A percentile compares a stretch with the other conserved stretches of the same genome.
phyloP scores from a whole-genome alignment of 2,888 invertebrate genomes.

The Proisotoma minuta region DNA sequence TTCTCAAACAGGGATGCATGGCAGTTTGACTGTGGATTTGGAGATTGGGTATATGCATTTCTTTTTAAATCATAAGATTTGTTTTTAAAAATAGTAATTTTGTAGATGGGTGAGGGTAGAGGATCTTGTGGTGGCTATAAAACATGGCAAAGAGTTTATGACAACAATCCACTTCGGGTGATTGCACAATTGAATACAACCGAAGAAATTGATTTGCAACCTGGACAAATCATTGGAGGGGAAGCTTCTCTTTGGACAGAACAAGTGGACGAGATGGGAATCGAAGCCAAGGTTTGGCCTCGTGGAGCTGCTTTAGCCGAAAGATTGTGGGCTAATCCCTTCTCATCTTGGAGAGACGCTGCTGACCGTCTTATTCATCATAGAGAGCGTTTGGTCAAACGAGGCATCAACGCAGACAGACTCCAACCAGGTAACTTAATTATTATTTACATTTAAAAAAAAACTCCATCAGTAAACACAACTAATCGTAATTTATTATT shows the following conservation, averaged over 20 bases:
- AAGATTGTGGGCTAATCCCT: slow-evolving; percentile 74
- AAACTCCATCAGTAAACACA: not conserved
- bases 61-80: not conserved
- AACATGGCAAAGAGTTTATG: slow-evolving; percentile 80
- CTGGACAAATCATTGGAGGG: slow-evolving; percentile 59
- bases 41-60: slow-evolving; percentile 67
- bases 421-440: slow-evolving; percentile 60
- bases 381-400: slow-evolving; percentile 66
- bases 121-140: slow-evolving; percentile 90
- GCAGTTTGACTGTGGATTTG: slow-evolving; percentile 81
- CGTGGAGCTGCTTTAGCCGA: slow-evolving; percentile 78
- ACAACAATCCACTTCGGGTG: slow-evolving; percentile 45
- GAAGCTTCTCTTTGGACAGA: slow-evolving; percentile 78
- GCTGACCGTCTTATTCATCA: slow-evolving; percentile 67
- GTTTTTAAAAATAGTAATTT: not conserved
- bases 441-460: not conserved
- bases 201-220: slow-evolving; percentile 45
- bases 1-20: slow-evolving; percentile 81
- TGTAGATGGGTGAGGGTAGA: slow-evolving; percentile 60
- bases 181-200: slow-evolving; percentile 49
- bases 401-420: slow-evolving; percentile 68
- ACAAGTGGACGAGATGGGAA: slow-evolving; percentile 60
- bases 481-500: not conserved
- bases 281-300: slow-evolving; percentile 76
- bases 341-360: slow-evolving; percentile 62